Evolutionary conservation across 2,797 vertebrate species (phyloP).

Genomic region (Parauchenoglanis ngamensis): DNA sequence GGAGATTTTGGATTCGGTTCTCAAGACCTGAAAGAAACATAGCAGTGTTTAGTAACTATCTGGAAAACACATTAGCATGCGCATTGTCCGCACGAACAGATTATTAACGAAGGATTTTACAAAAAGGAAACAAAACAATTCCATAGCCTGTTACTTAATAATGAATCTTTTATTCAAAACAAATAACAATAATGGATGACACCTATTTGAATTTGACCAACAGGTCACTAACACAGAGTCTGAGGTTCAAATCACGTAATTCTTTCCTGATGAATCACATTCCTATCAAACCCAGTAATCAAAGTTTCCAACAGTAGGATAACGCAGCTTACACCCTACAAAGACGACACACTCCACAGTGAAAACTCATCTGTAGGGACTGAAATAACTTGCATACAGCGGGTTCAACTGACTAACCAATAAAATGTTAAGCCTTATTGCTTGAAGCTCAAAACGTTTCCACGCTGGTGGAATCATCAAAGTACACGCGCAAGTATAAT

Average conservation of each 20-base stretch:
- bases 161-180: not conserved
- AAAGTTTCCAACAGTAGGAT: not conserved
- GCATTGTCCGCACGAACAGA: not conserved
- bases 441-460: no score
- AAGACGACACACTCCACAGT: not conserved
- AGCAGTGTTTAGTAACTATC: not conserved
- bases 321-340: not conserved
- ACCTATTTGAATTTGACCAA: not conserved
- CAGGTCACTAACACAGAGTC: not conserved
- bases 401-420: not conserved
- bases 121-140: not conserved
- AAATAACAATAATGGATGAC: not conserved
- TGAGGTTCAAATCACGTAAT: not conserved
- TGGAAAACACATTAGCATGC: not conserved
- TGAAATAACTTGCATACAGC: not conserved
- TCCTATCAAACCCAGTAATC: not conserved
- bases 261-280: not conserved
- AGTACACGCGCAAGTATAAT: no score
- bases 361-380: not conserved
- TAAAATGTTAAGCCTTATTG: not conserved
- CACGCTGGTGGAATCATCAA: no score
- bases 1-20: not conserved
- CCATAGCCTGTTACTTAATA: not conserved
- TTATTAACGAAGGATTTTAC: not conserved
- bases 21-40: not conserved